Evolutionary conservation across 2,113 vertebrate genomes (phyloP).

Genomic region (Notothenia coriiceps): DNA sequence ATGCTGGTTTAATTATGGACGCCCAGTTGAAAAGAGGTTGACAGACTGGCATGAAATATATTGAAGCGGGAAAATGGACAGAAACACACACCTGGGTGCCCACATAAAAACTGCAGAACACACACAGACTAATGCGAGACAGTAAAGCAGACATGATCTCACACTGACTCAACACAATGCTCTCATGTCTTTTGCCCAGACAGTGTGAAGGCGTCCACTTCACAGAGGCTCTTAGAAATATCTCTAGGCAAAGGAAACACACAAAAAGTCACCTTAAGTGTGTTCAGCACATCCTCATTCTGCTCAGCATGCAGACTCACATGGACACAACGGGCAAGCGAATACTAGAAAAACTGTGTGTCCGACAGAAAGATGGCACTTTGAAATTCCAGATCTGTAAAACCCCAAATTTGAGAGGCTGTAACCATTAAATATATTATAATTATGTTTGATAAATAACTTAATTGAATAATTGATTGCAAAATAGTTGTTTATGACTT

Average conservation of each 20-base stretch:
- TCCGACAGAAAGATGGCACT: neutral
- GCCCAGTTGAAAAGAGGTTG: slow-evolving; percentile 10
- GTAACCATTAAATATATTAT: too few relatives aligned
- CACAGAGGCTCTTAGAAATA: neutral
- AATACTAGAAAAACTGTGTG: neutral
- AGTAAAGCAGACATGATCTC: slow-evolving; percentile 31
- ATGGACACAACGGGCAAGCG: slow-evolving; percentile 20
- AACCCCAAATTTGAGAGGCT: too few relatives aligned
- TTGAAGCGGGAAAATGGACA: slow-evolving; percentile 3
- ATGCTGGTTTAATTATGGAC: slow-evolving; percentile 33
- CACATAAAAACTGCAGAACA: neutral
- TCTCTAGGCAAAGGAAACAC: neutral
- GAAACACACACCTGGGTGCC: slow-evolving; percentile 4
- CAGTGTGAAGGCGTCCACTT: slow-evolving; percentile 11
- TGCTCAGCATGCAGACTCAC: neutral
- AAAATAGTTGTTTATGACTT: too few relatives aligned
- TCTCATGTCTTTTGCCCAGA: slow-evolving; percentile 21
- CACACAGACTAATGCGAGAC: slow-evolving; percentile 19
- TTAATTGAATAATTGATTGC: too few relatives aligned
- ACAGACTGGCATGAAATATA: slow-evolving; percentile 39
- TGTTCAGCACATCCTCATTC: slow-evolving; percentile 15
- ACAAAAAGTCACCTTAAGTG: neutral
- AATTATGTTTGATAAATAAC: too few relatives aligned
- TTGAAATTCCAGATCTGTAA: slow-evolving; percentile 9
- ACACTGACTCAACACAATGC: slow-evolving; percentile 23